Base-by-base conservation (phyloP, 2,888 invertebrate species). In the Zygaena filipendulae region DNA sequence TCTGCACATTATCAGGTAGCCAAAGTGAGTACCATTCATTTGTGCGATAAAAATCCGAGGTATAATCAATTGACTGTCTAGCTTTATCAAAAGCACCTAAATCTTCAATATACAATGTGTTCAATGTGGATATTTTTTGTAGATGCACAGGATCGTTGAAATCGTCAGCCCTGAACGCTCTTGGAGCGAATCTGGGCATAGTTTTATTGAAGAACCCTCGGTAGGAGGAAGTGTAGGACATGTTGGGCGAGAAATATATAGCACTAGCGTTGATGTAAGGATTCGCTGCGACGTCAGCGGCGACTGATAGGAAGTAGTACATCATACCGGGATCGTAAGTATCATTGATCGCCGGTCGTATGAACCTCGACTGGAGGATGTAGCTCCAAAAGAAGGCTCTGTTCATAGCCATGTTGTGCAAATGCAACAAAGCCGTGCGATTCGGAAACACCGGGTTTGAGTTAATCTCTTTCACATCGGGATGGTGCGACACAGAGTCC, bases 321-420 rank as follows among this genome's bases (percentile, higher is more conserved):
- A 97, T 95, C 89, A 98, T 93, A 29, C 97, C 97, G 0, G 97
- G 97, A 70, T 97, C 97, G 46, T 94, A 93, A 0, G 94, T 92
- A 50, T 94, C 93, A 56, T 93, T 94, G 11, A 92, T 92, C 1
- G 92, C 92, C 0, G 94, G 94, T 13, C 94, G 81, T 43, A 94
- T 94, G 47, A 94, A 93, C 38, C 95, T 82, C 13, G 93, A 92
- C 58, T 95, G 95, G 1, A 95, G 82, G 32, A 95, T 92, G 46
- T 94, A 96, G 63, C 95, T 95, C 91, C 93, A 97, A 66, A 93
- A 97, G 67, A 96, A 97, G 1, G 96, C 95, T 45, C 97, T 81
- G 60, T 91, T 95, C 59, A 97, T 80, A n/a, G 97, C 97, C 88
- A 97, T 90, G 63, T 97, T 97, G 63, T 97, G 97, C 33, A 97